Evolutionary conservation across 2,113 vertebrate species (phyloP).

Genomic region (Scomber scombrus): DNA sequence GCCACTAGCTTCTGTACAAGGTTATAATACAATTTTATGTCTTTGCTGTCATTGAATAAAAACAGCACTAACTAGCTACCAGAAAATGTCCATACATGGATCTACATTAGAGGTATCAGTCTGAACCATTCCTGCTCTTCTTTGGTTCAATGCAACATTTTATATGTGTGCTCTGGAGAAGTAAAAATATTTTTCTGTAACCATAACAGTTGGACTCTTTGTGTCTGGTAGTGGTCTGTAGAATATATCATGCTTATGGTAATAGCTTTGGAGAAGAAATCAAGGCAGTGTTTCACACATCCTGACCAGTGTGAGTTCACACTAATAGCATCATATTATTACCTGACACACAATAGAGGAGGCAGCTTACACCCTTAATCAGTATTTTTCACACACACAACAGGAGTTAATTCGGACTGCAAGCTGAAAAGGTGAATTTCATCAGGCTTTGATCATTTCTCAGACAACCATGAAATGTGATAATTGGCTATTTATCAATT

Average conservation of each 20-base stretch:
- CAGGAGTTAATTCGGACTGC: background rate
- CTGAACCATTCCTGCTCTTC: slow-evolving; percentile 47
- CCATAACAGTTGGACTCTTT: slow-evolving; percentile 69
- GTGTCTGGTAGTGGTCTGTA: slow-evolving; percentile 59
- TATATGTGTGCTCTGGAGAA: slow-evolving; percentile 56
- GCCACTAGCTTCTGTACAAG: slow-evolving; percentile 29
- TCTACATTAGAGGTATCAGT: slow-evolving; percentile 36
- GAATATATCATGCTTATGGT: slow-evolving; percentile 63
- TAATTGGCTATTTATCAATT: slow-evolving; percentile 1
- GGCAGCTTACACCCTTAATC: background rate
- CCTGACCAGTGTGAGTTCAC: slow-evolving; percentile 15
- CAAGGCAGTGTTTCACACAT: slow-evolving; percentile 12
- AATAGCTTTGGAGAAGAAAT: slow-evolving; percentile 42
- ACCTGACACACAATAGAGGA: slow-evolving; percentile 7
- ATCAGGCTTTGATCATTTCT: background rate
- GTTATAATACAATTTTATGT: slow-evolving; percentile 48
- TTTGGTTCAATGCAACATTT: slow-evolving; percentile 66
- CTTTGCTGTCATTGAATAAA: slow-evolving; percentile 65
- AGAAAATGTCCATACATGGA: slow-evolving; percentile 72
- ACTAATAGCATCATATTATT: background rate
- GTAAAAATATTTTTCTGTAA: slow-evolving; percentile 76
- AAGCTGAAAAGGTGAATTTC: background rate
- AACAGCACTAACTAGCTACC: slow-evolving; percentile 35
- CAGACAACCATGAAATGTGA: background rate
- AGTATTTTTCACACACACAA: slow-evolving; percentile 10